A percentile compares a stretch with the other conserved stretches of the same genome.
Conservation (phyloP, 2,888 invertebrate genomes). For the Tipula lateralis region DNA sequence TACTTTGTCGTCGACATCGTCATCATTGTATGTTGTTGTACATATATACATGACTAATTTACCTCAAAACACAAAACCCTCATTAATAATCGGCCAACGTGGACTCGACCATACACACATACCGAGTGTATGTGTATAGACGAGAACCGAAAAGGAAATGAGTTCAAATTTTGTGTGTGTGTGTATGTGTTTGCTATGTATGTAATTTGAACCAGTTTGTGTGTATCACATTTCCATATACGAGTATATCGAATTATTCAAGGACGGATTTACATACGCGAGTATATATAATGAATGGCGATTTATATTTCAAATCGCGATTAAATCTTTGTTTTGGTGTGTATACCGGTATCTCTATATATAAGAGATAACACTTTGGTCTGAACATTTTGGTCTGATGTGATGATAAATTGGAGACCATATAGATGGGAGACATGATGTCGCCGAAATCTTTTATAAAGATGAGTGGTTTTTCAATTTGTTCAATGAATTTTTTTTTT, state of each 20-base stretch:
- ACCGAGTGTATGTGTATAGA: background rate
- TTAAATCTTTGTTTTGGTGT: background rate
- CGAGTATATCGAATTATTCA: background rate
- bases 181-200: no score
- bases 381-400: background rate
- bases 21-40: background rate
- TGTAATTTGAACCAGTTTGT: background rate
- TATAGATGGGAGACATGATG: background rate
- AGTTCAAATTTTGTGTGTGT: background rate
- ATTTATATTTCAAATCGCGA: background rate
- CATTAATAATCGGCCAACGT: background rate
- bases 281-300: background rate
- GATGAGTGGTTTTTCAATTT: constrained; percentile 24
- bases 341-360: background rate
- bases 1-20: background rate
- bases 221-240: background rate
- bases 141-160: background rate
- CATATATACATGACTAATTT: background rate
- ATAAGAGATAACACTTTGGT: background rate
- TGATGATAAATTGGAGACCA: background rate
- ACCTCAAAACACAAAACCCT: background rate
- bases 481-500: constrained; percentile 6
- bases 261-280: background rate
- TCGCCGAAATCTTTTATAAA: background rate
- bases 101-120: background rate